These are phyloP conservation scores for Suncus etruscus DNA, from an alignment of 2,113 vertebrate species.

Conservation along the genomic window DNA sequence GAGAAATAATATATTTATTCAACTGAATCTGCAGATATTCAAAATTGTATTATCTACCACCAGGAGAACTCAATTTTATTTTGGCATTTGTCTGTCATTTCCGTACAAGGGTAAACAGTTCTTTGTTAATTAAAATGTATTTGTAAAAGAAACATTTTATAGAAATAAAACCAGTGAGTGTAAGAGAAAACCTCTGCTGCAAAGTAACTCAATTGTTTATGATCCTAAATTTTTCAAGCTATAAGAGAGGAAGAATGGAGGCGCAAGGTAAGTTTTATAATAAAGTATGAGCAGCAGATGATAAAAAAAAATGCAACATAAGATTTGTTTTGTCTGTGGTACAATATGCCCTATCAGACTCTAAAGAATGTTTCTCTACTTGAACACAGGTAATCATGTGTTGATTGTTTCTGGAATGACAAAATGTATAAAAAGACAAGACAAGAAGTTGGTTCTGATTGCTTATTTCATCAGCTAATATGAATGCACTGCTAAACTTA, in stretches of 20 bases:
- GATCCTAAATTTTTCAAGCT: constrained; percentile 85
- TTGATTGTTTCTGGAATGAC: constrained; percentile 86
- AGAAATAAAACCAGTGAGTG: constrained; percentile 74
- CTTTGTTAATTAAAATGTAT: constrained; percentile 74
- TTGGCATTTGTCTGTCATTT: constrained; percentile 75
- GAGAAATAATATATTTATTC: constrained; percentile 82
- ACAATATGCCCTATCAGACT: constrained; percentile 87
- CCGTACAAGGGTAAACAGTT: constrained; percentile 65
- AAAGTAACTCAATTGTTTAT: constrained; percentile 86
- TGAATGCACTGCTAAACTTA: constrained; percentile 90
- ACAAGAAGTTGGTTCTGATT: constrained; percentile 85
- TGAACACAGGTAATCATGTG: constrained; percentile 86
- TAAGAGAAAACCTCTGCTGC: constrained; percentile 77
- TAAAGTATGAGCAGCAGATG: constrained; percentile 90
- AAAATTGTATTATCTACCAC: constrained; percentile 76
- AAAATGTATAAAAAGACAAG: constrained; percentile 83
- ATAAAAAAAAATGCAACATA: constrained; percentile 92
- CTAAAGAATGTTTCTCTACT: constrained; percentile 83
- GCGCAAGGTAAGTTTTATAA: constrained; percentile 89
- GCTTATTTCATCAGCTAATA: constrained; percentile 90
- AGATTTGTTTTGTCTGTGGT: constrained; percentile 91
- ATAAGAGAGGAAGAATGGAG: constrained; percentile 87
- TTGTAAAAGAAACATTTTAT: constrained; percentile 75
- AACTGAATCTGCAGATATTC: constrained; percentile 81
- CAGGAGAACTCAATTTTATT: constrained; percentile 72